Evolutionary conservation across 2,113 vertebrate species (phyloP).

Genomic region (Naja naja): DNA sequence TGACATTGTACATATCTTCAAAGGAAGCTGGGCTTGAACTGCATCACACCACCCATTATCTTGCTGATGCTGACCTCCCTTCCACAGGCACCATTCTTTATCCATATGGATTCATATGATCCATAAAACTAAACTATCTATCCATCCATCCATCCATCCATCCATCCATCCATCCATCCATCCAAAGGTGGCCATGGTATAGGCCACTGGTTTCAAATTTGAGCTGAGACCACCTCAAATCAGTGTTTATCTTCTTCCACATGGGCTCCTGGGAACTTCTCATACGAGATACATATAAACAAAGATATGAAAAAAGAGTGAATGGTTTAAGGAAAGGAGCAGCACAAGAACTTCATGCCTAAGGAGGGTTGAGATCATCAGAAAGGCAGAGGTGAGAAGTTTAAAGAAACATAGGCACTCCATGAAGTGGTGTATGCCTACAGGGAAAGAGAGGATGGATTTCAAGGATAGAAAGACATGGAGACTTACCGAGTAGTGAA

Average conservation of each 20-base stretch:
- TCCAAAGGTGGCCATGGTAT: not conserved
- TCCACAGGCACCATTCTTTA: not conserved
- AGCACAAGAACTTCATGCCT: not conserved
- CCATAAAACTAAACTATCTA: not conserved
- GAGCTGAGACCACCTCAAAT: not conserved
- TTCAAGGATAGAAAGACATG: not conserved
- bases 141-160: no score
- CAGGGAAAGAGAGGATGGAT: not conserved
- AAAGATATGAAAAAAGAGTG: not conserved
- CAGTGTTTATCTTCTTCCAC: not conserved
- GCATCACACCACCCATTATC: not conserved
- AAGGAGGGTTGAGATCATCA: not conserved
- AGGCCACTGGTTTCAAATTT: not conserved
- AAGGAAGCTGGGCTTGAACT: not conserved
- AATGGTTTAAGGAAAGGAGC: not conserved
- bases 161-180: no score
- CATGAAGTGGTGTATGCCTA: not conserved
- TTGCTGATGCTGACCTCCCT: no score
- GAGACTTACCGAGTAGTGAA: not conserved
- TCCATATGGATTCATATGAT: not conserved
- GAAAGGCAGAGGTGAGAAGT: not conserved
- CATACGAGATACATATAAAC: not conserved
- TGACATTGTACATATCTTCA: not conserved
- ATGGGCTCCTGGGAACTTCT: not conserved
- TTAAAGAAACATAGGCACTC: not conserved